Evolutionary conservation across 2,797 vertebrate species (phyloP).

Genomic region (Lophius americanus): DNA sequence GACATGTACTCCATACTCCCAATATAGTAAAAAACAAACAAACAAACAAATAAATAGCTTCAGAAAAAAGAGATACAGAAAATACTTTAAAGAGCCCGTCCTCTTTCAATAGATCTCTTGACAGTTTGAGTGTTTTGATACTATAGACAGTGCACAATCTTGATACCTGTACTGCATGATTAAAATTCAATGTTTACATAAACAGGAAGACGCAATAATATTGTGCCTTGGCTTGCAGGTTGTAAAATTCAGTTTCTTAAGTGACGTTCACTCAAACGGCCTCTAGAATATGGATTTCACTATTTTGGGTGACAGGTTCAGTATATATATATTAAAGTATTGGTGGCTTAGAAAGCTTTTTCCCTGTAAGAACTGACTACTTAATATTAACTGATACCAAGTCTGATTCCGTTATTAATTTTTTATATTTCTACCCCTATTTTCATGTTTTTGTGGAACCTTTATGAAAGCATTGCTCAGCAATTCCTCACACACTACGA

Average conservation of each 20-base stretch:
- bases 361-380: not conserved
- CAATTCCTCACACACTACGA: not conserved
- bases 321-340: too few species aligned
- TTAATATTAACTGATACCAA: not conserved
- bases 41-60: too few species aligned
- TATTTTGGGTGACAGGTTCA: too few species aligned
- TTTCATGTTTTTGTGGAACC: not conserved
- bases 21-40: too few species aligned
- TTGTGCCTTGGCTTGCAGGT: conserved; percentile 11
- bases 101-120: too few species aligned
- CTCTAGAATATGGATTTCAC: too few species aligned
- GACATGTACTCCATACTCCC: too few species aligned
- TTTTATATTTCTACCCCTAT: not conserved
- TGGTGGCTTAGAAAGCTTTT: not conserved
- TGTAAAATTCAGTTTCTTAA: not conserved
- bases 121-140: too few species aligned
- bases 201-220: not conserved
- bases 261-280: too few species aligned
- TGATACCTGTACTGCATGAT: not conserved
- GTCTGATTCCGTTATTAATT: not conserved
- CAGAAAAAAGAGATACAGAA: too few species aligned
- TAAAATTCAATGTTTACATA: conserved; percentile 3
- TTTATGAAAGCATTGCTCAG: not conserved
- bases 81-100: too few species aligned
- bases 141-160: not conserved